Evolutionary conservation across 1,140 invertebrate genomes (phyloP).

Genomic region (Elymnias hypermnestra): DNA sequence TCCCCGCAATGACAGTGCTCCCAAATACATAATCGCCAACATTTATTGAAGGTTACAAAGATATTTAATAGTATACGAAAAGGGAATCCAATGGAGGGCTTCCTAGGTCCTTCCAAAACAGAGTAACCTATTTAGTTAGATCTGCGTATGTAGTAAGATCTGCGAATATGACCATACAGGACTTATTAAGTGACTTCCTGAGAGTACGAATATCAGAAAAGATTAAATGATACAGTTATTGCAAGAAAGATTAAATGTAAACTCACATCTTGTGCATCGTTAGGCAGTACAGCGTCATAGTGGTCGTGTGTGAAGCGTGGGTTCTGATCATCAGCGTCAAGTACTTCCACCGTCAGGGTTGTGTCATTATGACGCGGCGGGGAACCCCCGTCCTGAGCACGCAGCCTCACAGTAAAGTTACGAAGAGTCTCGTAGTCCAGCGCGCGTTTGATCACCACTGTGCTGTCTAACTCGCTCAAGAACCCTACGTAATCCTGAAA

Average conservation of each 20-base stretch:
- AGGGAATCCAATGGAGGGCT: too few relatives aligned
- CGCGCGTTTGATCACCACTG: slow-evolving; percentile 85
- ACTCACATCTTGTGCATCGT: slow-evolving; percentile 77
- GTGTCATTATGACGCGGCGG: slow-evolving; percentile 87
- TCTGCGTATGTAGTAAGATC: too few relatives aligned
- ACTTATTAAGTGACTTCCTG: background rate
- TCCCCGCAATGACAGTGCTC: too few relatives aligned
- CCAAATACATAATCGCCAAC: too few relatives aligned
- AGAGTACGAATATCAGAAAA: too few relatives aligned
- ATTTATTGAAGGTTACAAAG: too few relatives aligned
- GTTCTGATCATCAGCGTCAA: slow-evolving; percentile 96
- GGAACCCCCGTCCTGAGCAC: slow-evolving; percentile 90
- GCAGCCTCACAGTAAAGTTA: slow-evolving; percentile 87
- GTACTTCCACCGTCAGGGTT: slow-evolving; percentile 85
- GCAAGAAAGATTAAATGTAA: background rate
- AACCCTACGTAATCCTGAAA: slow-evolving; percentile 87
- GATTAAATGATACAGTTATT: too few relatives aligned
- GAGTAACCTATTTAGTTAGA: too few relatives aligned
- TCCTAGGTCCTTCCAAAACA: too few relatives aligned
- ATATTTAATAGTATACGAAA: too few relatives aligned
- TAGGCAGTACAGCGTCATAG: slow-evolving; percentile 84
- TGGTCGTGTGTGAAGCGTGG: slow-evolving; percentile 86
- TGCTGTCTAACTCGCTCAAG: slow-evolving; percentile 90
- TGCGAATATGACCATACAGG: too few relatives aligned
- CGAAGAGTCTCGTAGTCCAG: slow-evolving; percentile 90